Percentiles rank a stretch among this genome's conserved stretches.
These are phyloP conservation scores for Phaethon lepturus DNA, from an alignment of 2,113 vertebrate species.

Conservation along the genomic window DNA sequence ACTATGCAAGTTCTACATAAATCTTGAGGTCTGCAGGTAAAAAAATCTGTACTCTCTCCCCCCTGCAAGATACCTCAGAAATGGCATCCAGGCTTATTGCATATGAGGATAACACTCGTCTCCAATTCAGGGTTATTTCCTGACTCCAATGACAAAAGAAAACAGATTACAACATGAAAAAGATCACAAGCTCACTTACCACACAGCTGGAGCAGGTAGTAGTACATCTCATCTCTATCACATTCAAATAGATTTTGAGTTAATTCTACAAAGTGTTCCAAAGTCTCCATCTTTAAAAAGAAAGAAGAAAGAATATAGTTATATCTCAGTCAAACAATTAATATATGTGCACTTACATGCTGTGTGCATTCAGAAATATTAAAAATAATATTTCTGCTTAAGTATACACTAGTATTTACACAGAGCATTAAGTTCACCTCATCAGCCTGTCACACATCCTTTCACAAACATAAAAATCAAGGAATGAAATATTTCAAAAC, in stretches of 20 bases:
- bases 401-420: background rate
- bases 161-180: background rate
- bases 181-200: constrained; percentile 79
- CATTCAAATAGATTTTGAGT: constrained; percentile 92
- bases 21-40: background rate
- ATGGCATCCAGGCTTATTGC: fast-evolving
- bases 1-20: fast-evolving
- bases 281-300: constrained; percentile 81
- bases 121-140: background rate
- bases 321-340: background rate
- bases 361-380: background rate
- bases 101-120: background rate
- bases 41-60: background rate
- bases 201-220: constrained; percentile 82
- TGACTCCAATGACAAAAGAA: background rate
- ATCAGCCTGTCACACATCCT: background rate
- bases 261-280: constrained; percentile 90
- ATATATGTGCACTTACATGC: background rate
- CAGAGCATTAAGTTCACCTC: constrained; percentile 16
- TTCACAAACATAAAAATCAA: constrained; percentile 21
- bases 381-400: constrained; percentile 7
- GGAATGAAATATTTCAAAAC: background rate
- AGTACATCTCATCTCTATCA: constrained; percentile 93
- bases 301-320: background rate
- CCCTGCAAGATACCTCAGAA: background rate